Evolutionary conservation across 1,140 invertebrate genomes (phyloP).

Genomic region (Drosophila lini): DNA sequence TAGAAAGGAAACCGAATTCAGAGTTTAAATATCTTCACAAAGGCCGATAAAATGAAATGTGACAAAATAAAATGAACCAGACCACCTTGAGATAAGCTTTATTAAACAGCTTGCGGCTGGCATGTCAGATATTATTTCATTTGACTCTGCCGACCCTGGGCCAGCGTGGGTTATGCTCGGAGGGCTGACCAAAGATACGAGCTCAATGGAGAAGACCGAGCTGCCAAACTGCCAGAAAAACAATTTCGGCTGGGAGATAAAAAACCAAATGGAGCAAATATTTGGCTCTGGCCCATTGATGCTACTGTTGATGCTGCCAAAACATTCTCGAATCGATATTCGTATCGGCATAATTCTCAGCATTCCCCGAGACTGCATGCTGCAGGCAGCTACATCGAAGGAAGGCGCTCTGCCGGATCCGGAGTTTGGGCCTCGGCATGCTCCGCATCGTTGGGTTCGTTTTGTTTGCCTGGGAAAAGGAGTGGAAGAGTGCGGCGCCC

Average conservation of each 20-base stretch:
- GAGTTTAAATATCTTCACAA: slow-evolving; percentile 1
- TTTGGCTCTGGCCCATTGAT: slow-evolving; percentile 55
- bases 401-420: slow-evolving; percentile 4
- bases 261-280: slow-evolving; percentile 63
- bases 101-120: slow-evolving; percentile 44
- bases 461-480: slow-evolving; percentile 40
- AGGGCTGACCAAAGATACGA: slow-evolving; percentile 5
- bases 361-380: slow-evolving; percentile 20
- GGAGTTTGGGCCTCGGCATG: slow-evolving; percentile 12
- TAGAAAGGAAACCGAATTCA: slow-evolving; percentile 15
- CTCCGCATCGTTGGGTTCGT: slow-evolving; percentile 23
- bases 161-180: slow-evolving; percentile 7
- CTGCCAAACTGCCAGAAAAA: slow-evolving; percentile 72
- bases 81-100: slow-evolving; percentile 26
- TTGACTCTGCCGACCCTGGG: slow-evolving; percentile 14
- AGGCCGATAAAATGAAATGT: slow-evolving; percentile 4
- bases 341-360: slow-evolving; percentile 64
- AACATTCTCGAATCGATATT: slow-evolving; percentile 61
- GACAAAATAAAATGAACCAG: not conserved
- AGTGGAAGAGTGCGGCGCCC: slow-evolving; percentile 24
- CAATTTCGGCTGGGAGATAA: slow-evolving; percentile 59
- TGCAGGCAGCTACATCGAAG: slow-evolving; percentile 2
- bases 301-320: slow-evolving; percentile 50
- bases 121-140: slow-evolving; percentile 48
- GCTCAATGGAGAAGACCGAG: slow-evolving; percentile 6